These are phyloP conservation scores for Gymnothorax javanicus DNA, from an alignment of 2,797 vertebrate genomes.

Conservation along the genomic window DNA sequence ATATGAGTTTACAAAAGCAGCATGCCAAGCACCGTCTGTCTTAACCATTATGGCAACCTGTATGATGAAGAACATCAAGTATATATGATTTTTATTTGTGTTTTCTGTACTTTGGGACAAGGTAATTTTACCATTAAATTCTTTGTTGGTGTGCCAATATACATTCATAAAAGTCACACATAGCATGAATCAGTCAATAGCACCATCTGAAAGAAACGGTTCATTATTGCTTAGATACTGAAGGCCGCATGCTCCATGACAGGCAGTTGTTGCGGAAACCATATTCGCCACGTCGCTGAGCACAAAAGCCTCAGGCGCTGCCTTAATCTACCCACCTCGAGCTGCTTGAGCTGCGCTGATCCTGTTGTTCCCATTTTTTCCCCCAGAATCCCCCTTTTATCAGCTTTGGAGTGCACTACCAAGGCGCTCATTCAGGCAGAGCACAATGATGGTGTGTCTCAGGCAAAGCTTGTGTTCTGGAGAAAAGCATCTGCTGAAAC, in stretches of 20 bases:
- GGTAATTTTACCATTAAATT: background rate
- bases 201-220: background rate
- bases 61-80: background rate
- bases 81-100: background rate
- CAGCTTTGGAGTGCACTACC: background rate
- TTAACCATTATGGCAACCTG: background rate
- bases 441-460: background rate
- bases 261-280: background rate
- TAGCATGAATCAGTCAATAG: background rate
- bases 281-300: background rate
- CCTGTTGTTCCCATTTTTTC: background rate
- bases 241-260: background rate
- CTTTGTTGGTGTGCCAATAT: background rate
- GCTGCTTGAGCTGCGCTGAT: conserved; percentile 1
- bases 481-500: background rate
- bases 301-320: background rate
- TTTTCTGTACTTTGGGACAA: background rate
- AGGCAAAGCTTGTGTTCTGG: background rate
- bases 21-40: background rate
- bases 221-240: background rate
- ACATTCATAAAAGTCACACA: background rate
- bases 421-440: conserved; percentile 13
- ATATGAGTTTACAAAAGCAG: background rate
- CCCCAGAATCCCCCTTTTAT: background rate
- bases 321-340: background rate